These are phyloP conservation scores for Nomada ferruginata DNA, from an alignment of 2,888 invertebrate species.

Conservation along the genomic window DNA sequence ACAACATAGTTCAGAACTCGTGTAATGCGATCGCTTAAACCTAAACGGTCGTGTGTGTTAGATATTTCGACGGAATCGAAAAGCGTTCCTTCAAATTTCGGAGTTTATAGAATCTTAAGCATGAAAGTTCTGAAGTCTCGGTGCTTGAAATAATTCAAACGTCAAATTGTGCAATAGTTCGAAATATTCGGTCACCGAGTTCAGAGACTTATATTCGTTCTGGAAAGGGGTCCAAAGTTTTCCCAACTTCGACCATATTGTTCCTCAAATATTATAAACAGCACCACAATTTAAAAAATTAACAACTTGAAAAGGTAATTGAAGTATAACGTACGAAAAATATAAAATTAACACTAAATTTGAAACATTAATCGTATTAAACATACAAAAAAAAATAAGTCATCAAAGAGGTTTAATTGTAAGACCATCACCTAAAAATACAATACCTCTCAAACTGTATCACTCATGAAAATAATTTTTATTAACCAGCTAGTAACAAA, in stretches of 20 bases:
- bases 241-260: background rate
- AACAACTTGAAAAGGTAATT: no score
- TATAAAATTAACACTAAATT: no score
- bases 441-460: no score
- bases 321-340: no score
- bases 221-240: background rate
- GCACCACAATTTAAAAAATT: no score
- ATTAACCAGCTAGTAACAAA: no score
- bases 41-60: background rate
- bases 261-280: background rate
- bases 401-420: no score
- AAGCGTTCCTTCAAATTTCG: background rate
- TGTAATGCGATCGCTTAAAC: background rate
- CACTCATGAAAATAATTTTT: no score
- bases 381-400: no score
- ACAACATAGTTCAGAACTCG: no score
- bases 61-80: background rate
- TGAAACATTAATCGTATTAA: no score
- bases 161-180: background rate
- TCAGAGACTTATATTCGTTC: background rate
- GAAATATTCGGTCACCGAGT: background rate
- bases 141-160: constrained; percentile 3
- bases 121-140: background rate
- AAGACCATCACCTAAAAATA: no score
- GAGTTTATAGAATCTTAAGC: background rate